Conservation (phyloP, 1,140 invertebrate genomes). For the Zophobas morio region DNA sequence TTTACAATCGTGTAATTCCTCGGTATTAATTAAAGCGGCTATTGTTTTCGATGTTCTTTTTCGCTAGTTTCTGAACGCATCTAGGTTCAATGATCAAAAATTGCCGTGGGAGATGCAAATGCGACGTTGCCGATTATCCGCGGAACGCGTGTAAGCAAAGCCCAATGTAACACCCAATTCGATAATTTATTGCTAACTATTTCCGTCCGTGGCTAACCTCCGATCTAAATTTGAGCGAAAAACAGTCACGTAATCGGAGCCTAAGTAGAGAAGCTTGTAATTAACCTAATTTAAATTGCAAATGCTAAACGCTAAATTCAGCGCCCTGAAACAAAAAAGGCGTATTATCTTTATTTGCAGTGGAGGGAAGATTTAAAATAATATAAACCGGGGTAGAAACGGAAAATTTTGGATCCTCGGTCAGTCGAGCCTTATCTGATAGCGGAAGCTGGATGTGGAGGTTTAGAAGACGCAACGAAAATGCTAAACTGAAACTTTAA, state of each 20-base stretch:
- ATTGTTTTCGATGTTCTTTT: conserved; percentile 21
- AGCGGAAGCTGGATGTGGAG: not conserved
- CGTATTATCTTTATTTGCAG: not conserved
- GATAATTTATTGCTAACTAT: conserved; percentile 22
- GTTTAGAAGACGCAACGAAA: not conserved
- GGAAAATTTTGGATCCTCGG: no score
- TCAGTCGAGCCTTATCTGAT: not conserved
- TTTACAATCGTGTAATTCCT: conserved; percentile 26
- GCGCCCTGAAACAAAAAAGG: conserved; percentile 5
- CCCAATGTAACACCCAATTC: not conserved
- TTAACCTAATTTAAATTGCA: conserved; percentile 36
- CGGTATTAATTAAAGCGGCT: conserved; percentile 13
- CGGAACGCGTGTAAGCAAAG: not conserved
- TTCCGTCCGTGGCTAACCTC: conserved; percentile 8
- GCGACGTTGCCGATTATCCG: not conserved
- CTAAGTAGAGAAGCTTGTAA: conserved; percentile 2
- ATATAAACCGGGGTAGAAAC: no score
- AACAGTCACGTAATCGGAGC: conserved; percentile 10
- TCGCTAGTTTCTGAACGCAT: conserved; percentile 1
- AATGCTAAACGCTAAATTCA: conserved; percentile 6
- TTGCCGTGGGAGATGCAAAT: not conserved
- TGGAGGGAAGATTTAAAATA: no score
- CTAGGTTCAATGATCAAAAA: conserved; percentile 17
- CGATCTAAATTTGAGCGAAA: conserved; percentile 6
- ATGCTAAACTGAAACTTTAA: conserved; percentile 1